Percentiles rank a stretch among this genome's conserved stretches.
phyloP scores from a whole-genome alignment of 1,140 invertebrate species.

The Lucilia cuprina region DNA sequence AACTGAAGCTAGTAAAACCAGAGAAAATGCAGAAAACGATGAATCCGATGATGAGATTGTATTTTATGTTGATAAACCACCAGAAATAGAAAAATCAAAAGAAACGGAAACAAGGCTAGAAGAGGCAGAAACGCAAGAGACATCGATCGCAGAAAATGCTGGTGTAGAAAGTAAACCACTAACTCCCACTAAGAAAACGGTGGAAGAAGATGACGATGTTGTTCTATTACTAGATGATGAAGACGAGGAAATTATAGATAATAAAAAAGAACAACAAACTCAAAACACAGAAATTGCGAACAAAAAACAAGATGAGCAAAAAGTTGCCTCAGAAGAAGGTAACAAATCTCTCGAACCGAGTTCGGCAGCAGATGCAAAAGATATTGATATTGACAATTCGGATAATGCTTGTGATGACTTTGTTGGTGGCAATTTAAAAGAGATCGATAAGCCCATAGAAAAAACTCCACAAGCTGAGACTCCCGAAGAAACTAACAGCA shows the following conservation, averaged over 20 bases:
- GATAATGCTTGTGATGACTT: conserved; percentile 59
- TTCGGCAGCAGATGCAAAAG: background rate
- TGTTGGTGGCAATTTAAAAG: conserved; percentile 37
- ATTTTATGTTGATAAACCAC: conserved; percentile 48
- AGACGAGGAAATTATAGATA: conserved; percentile 41
- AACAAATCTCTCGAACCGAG: background rate
- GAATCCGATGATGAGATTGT: conserved; percentile 55
- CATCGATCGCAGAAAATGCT: background rate
- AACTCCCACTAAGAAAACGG: background rate
- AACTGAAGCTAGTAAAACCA: background rate
- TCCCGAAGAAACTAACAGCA: conserved; percentile 37
- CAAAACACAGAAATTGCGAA: background rate
- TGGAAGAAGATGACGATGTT: conserved; percentile 43
- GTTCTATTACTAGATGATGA: conserved; percentile 52
- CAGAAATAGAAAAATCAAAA: conserved; percentile 23
- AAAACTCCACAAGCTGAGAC: conserved; percentile 13
- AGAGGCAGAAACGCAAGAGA: background rate
- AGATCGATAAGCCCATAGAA: background rate
- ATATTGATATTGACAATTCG: conserved; percentile 49
- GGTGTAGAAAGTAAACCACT: background rate
- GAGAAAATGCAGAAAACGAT: background rate
- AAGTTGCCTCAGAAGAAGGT: background rate
- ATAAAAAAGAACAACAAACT: background rate
- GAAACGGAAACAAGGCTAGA: conserved; percentile 1
- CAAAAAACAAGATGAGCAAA: background rate